Base-by-base conservation (phyloP, 2,797 vertebrate species). In the Onychomys arenicola region DNA sequence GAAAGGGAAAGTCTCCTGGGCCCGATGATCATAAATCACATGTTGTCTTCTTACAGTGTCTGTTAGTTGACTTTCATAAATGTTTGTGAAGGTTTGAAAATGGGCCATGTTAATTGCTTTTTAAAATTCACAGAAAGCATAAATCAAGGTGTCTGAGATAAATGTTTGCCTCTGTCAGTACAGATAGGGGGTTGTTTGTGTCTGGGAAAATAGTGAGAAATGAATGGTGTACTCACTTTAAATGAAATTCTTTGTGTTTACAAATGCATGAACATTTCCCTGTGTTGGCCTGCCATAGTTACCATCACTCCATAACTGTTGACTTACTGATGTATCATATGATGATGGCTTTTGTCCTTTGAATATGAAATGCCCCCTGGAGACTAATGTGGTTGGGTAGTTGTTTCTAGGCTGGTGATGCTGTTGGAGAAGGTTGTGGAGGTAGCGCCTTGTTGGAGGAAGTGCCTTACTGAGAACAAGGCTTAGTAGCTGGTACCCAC, bases 1-100 rank as follows among this genome's bases (percentile, higher is more conserved):
- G 27, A 75, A 73, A 77, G 32, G 16, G 77, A 91, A 76, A 83
- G 34, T 37, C 63, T 34, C 34, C 11, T 32, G 27, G 34, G 25
- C 9, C 27, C 34, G 57, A 59, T 77, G 86, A 52, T 59, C 96
- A 12, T 80, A 92, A 97, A 86, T 83, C n/a, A 65, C 1, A 2
- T 27, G 67, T 78, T 78, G 46, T 76, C 55, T 87, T 65, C 83
- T 81, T 49, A 34, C 2, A 32, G 0, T 69, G 55, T 93, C 90
- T 80, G 14, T 80, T 89, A 69, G 40, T 75, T 84, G 34, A 57
- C 57, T 90, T 93, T 91, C 91, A 78, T n/a, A 85, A 96, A 46
- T 73, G 16, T 90, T 93, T 61, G 25, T 87, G 37, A 65, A 71
- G 69, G 4, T 92, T 81, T 75, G 55, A 95, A 73, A 75, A 19